phyloP scores from a whole-genome alignment of 2,888 invertebrate species.

The Scaptomyza polygonia region DNA sequence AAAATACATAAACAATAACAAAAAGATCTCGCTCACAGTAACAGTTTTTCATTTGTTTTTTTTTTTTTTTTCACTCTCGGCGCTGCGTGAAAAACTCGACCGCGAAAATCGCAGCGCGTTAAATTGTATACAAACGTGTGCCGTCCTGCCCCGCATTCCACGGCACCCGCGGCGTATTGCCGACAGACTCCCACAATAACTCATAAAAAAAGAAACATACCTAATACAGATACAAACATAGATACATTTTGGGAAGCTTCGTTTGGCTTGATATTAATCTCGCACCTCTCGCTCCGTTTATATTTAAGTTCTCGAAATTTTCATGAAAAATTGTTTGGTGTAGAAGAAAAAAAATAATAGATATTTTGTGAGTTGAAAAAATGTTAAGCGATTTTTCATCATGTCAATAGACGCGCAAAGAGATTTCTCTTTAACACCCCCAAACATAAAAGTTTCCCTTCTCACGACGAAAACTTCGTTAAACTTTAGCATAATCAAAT shows the following conservation, averaged over 20 bases:
- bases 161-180: slow-evolving; percentile 69
- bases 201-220: slow-evolving; percentile 67
- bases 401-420: slow-evolving; percentile 64
- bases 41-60: slow-evolving; percentile 59
- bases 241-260: slow-evolving; percentile 16
- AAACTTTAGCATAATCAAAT: slow-evolving; percentile 34
- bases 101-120: slow-evolving; percentile 77
- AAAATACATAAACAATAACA: slow-evolving; percentile 83
- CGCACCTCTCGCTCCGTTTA: slow-evolving; percentile 74
- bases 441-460: neutral
- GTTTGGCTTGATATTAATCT: slow-evolving; percentile 60
- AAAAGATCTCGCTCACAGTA: slow-evolving; percentile 71
- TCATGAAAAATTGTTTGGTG: slow-evolving; percentile 63
- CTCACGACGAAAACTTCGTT: slow-evolving; percentile 56
- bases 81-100: slow-evolving; percentile 74
- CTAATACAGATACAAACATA: slow-evolving; percentile 39
- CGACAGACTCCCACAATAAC: slow-evolving; percentile 78
- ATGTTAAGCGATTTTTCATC: slow-evolving; percentile 79
- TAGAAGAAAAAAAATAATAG: slow-evolving; percentile 16
- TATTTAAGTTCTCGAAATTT: slow-evolving; percentile 71
- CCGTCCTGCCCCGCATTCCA: neutral
- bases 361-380: slow-evolving; percentile 69
- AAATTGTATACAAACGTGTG: slow-evolving; percentile 75
- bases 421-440: slow-evolving; percentile 65
- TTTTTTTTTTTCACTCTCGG: slow-evolving; percentile 36